Evolutionary conservation across 92 coral and sea anemone genomes (phyloP), one percentile per base, ranked within the genome.

Genomic region (Siderastrea radians): DNA sequence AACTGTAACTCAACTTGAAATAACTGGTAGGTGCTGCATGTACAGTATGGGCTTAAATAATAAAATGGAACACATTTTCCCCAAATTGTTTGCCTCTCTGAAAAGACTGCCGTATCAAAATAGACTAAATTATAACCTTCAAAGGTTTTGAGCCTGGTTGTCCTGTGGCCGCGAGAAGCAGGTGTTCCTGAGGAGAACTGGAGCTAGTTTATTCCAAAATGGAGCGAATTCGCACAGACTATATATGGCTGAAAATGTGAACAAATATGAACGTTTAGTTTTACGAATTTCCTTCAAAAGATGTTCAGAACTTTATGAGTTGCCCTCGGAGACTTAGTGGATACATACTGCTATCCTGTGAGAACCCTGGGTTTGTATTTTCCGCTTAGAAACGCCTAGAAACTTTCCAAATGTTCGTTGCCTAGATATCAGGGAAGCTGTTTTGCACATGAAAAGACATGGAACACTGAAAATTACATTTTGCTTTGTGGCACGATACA

Each of bases 381-480:
- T 53, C 54, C 26, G 8, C 63, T 48, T 55, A 4, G 78, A 70
- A 82, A 46, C 60, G 57, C 58, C 86, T 69, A 48, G 77, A 82
- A 64, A 82, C 48, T 55, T 44, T 43, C 60, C 47, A 13, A 15
- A 14, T 57, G 38, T 16, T 68, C 68, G 68, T 82, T 70, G 69
- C 86, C 55, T 70, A 53, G 86, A 82, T 69, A 70, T 82, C 0
- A 43, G 57, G 68, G 49, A 82, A 82, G 77, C 86, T 70, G 57
- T 48, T 52, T 68, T 68, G n/a, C 75, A 66, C 57, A 49, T 51
- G 43, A 52, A 80, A 50, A 53, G 72, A 3, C 72, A 16, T 5
- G 6, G 45, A n/a, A 15, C 63, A 38, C 19, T 66, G 43, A 17
- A 52, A 72, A 72, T 26, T 60, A 45, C 79, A 75, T 64, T 63